phyloP scores from a whole-genome alignment of 2,797 vertebrate species.

The Vespertilio murinus region DNA sequence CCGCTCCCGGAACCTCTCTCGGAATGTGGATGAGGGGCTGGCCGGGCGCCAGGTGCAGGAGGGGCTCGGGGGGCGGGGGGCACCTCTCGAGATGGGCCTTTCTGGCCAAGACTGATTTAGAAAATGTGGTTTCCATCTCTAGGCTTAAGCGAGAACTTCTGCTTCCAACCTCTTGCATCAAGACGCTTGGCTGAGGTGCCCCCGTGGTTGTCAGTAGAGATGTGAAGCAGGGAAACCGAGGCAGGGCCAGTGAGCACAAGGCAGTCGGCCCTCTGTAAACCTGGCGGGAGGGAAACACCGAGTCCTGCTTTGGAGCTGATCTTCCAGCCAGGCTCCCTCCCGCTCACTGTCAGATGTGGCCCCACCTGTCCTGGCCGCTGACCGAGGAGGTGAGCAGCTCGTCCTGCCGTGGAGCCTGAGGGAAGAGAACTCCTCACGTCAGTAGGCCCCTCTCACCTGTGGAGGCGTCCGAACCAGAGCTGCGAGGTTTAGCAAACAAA shows the following conservation, averaged over 20 bases:
- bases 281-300: neutral
- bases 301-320: neutral
- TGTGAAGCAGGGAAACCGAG: neutral
- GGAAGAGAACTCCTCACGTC: neutral
- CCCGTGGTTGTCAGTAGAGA: neutral
- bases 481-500: neutral
- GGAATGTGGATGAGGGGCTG: conserved; percentile 68
- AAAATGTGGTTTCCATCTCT: neutral
- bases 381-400: neutral
- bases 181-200: neutral
- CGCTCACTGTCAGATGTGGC: neutral
- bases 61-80: conserved; percentile 31
- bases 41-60: neutral
- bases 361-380: neutral
- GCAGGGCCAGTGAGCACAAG: neutral
- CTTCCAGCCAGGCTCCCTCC: neutral
- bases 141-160: neutral
- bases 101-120: neutral
- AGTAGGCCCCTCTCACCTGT: neutral
- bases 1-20: neutral
- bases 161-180: neutral
- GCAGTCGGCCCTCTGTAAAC: neutral
- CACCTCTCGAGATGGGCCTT: neutral
- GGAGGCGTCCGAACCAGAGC: neutral
- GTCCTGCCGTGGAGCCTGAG: neutral